Evolutionary conservation across 2,888 invertebrate genomes (phyloP).

Genomic region (Pegoplata infirma): DNA sequence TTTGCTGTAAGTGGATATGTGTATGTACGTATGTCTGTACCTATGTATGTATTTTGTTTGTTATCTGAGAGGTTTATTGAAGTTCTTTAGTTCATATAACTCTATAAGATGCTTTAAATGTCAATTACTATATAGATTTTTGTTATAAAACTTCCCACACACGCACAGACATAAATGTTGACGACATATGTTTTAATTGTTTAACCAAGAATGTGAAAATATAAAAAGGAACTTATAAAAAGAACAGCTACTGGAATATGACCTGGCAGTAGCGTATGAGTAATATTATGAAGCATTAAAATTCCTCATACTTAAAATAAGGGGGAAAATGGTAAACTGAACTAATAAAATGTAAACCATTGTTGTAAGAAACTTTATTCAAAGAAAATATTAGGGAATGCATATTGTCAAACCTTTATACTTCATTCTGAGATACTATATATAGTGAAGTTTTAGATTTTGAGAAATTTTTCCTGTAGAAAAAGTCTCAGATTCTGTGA

Average conservation of each 20-base stretch:
- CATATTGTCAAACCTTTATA: too few relatives aligned
- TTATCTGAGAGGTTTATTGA: conserved; percentile 31
- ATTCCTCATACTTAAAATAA: not conserved
- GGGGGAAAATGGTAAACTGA: too few relatives aligned
- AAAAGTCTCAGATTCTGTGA: too few relatives aligned
- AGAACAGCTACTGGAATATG: not conserved
- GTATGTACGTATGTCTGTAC: too few relatives aligned
- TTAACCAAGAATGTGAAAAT: not conserved
- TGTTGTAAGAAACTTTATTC: too few relatives aligned
- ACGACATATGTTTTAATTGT: conserved; percentile 37
- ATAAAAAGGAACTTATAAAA: not conserved
- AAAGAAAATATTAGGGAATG: too few relatives aligned
- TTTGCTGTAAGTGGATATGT: too few relatives aligned
- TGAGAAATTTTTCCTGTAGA: too few relatives aligned
- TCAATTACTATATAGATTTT: conserved; percentile 35
- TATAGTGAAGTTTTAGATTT: too few relatives aligned
- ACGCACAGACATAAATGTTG: not conserved
- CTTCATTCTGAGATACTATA: too few relatives aligned
- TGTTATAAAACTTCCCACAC: conserved; percentile 18
- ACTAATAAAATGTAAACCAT: too few relatives aligned
- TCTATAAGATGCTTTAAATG: conserved; percentile 44
- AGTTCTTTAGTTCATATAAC: conserved; percentile 30
- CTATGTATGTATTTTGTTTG: not conserved
- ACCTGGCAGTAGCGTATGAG: not conserved
- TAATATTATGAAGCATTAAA: not conserved